These are phyloP conservation scores for Lamellibrachia luymesi DNA, from an alignment of 1,140 invertebrate species.

Conservation along the genomic window DNA sequence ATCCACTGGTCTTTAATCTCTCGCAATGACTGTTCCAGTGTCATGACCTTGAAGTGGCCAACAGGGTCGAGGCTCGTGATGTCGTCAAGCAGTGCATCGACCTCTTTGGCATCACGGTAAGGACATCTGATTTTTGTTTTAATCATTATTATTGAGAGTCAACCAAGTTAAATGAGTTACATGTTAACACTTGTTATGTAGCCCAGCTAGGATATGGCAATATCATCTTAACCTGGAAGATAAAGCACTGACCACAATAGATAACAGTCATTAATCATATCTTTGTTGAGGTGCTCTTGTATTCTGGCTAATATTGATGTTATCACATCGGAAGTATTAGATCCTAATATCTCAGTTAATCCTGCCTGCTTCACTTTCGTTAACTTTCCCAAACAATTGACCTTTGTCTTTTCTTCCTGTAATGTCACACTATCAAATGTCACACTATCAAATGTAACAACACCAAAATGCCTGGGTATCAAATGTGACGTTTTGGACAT, in stretches of 20 bases:
- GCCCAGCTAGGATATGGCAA: neutral
- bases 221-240: neutral
- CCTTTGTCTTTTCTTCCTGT: neutral
- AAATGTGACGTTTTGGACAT: neutral
- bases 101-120: constrained; percentile 41
- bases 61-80: constrained; percentile 33
- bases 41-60: constrained; percentile 38
- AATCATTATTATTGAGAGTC: neutral
- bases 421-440: neutral
- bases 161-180: neutral
- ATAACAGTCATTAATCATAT: neutral
- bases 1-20: neutral
- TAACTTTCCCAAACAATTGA: neutral
- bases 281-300: neutral
- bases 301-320: neutral
- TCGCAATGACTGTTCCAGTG: constrained; percentile 28
- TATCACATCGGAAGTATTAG: neutral
- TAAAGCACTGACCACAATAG: neutral
- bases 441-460: neutral
- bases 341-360: neutral
- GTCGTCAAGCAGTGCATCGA: constrained; percentile 38
- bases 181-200: neutral
- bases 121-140: constrained; percentile 7
- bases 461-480: neutral
- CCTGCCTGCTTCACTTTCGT: neutral